phyloP scores from a whole-genome alignment of 2,797 vertebrate species.

The Crocodylus rhombifer region DNA sequence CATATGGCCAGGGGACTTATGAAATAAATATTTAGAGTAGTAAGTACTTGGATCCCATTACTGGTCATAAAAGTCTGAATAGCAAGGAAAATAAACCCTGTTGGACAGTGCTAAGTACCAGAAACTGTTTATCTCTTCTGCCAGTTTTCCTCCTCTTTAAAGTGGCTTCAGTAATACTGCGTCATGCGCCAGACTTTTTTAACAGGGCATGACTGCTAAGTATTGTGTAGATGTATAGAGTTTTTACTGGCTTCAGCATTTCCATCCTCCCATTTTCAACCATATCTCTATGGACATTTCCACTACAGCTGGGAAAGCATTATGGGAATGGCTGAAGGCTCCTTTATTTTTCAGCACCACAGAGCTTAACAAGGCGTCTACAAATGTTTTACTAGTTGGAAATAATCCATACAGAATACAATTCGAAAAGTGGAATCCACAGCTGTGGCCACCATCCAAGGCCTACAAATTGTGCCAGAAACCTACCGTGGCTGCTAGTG shows the following conservation, averaged over 20 bases:
- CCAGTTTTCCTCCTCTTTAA: neutral
- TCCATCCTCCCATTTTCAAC: neutral
- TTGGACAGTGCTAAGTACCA: neutral
- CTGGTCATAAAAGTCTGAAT: neutral
- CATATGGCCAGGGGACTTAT: neutral
- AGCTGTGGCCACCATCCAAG: neutral
- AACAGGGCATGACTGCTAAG: neutral
- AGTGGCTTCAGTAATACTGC: neutral
- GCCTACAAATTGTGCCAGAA: neutral
- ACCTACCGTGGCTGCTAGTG: neutral
- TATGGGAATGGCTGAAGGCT: neutral
- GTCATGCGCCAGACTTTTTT: rapidly evolving
- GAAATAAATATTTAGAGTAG: neutral
- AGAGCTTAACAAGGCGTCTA: neutral
- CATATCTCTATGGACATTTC: rapidly evolving
- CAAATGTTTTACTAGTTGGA: neutral
- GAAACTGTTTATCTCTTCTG: rapidly evolving
- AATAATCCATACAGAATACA: constrained; percentile 20
- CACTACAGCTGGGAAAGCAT: neutral
- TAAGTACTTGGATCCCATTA: neutral
- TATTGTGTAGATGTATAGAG: rapidly evolving
- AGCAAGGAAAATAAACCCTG: neutral
- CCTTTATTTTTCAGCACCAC: neutral
- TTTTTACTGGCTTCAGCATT: neutral
- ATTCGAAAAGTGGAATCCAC: neutral